Evolutionary conservation across 2,113 vertebrate genomes (phyloP).

Genomic region (Phalacrocorax pelagicus): DNA sequence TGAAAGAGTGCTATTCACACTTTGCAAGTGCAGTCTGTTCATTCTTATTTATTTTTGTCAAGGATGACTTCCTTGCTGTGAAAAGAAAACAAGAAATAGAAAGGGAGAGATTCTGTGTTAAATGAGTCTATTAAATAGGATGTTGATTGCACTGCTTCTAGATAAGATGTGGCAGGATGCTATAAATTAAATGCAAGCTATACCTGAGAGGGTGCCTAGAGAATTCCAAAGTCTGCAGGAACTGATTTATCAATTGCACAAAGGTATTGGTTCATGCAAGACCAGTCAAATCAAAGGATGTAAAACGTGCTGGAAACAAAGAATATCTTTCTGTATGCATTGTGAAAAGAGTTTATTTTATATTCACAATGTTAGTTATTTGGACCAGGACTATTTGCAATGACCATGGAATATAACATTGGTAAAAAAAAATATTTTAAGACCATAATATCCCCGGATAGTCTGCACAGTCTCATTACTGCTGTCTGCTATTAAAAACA

Average conservation of each 20-base stretch:
- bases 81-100: conserved; percentile 52
- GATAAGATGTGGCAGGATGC: conserved; percentile 51
- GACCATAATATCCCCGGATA: neutral
- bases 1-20: conserved; percentile 12
- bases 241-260: conserved; percentile 35
- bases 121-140: conserved; percentile 63
- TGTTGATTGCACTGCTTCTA: conserved; percentile 29
- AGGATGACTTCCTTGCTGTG: conserved; percentile 25
- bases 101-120: conserved; percentile 46
- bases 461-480: neutral
- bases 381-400: neutral
- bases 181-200: conserved; percentile 54
- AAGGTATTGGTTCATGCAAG: neutral
- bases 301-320: neutral
- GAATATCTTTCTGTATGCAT: neutral
- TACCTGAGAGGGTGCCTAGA: neutral
- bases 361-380: neutral
- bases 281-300: neutral
- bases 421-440: neutral
- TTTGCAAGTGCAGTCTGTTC: neutral
- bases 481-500: neutral
- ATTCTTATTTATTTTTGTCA: conserved; percentile 33
- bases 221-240: conserved; percentile 26
- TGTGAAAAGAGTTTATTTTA: neutral
- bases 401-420: neutral